phyloP scores from a whole-genome alignment of 2,797 vertebrate species.

The Hemitrygon akajei region DNA sequence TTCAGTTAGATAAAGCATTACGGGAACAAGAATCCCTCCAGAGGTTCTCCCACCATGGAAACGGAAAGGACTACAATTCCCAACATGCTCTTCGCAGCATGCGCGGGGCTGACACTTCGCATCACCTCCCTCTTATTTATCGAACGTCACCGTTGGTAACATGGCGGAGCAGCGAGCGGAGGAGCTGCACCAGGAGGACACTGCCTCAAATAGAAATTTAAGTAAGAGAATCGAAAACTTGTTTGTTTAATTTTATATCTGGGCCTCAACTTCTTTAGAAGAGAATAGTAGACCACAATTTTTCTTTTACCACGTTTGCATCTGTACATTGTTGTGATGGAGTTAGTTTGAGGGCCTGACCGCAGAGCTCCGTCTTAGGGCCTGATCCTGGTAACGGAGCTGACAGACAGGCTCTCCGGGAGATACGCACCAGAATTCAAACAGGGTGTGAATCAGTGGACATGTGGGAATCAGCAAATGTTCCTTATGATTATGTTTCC shows the following conservation, averaged over 20 bases:
- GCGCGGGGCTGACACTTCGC: neutral
- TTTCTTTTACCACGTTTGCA: neutral
- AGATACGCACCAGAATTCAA: neutral
- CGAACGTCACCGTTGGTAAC: constrained; percentile 40
- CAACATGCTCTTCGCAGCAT: neutral
- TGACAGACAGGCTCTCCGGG: neutral
- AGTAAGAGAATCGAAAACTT: neutral
- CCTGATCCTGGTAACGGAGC: constrained; percentile 48
- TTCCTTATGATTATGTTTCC: neutral
- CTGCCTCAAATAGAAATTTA: constrained; percentile 54
- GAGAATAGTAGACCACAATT: too few relatives aligned
- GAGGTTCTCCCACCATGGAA: neutral
- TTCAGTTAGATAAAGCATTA: neutral
- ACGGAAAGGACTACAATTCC: neutral
- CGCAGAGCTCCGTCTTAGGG: constrained; percentile 66
- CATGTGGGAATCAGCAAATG: neutral
- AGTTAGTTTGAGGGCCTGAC: constrained; percentile 56
- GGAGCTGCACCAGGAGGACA: constrained; percentile 66
- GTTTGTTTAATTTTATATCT: neutral
- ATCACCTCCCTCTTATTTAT: neutral
- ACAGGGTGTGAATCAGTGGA: neutral
- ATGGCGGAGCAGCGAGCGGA: constrained; percentile 62
- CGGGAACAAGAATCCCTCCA: neutral
- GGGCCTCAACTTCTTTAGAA: neutral
- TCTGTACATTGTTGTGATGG: neutral